Conservation (phyloP, 2,797 vertebrate species). For the Podargus strigoides region DNA sequence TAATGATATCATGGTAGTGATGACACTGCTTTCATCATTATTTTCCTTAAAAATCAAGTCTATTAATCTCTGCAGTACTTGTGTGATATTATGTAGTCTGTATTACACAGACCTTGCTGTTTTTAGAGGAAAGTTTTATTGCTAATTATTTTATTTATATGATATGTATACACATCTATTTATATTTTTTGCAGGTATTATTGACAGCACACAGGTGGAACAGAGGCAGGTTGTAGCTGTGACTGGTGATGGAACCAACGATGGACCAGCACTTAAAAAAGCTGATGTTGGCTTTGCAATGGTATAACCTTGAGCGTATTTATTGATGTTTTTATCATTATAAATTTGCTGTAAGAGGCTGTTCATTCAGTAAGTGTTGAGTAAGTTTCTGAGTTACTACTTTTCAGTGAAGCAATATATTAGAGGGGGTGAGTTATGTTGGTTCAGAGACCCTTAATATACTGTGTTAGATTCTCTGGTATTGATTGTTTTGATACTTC, state of each 20-base stretch:
- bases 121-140: neutral
- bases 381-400: neutral
- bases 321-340: neutral
- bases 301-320: constrained; percentile 75
- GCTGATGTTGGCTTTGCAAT: constrained; percentile 98
- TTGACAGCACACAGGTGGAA: constrained; percentile 91
- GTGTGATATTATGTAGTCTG: neutral
- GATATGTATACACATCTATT: neutral
- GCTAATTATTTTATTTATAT: neutral
- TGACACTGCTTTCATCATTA: neutral
- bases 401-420: neutral
- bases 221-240: constrained; percentile 98
- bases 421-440: neutral
- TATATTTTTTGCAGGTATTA: constrained; percentile 83
- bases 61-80: neutral
- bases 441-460: neutral
- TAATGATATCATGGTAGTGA: neutral
- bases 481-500: neutral
- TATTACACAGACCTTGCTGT: neutral
- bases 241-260: constrained; percentile 97
- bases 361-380: neutral
- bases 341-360: neutral
- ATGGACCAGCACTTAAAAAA: constrained; percentile 97
- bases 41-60: neutral
- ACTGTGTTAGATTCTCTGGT: neutral